phyloP scores from a whole-genome alignment of 2,113 vertebrate species.

The Lycocorax pyrrhopterus region DNA sequence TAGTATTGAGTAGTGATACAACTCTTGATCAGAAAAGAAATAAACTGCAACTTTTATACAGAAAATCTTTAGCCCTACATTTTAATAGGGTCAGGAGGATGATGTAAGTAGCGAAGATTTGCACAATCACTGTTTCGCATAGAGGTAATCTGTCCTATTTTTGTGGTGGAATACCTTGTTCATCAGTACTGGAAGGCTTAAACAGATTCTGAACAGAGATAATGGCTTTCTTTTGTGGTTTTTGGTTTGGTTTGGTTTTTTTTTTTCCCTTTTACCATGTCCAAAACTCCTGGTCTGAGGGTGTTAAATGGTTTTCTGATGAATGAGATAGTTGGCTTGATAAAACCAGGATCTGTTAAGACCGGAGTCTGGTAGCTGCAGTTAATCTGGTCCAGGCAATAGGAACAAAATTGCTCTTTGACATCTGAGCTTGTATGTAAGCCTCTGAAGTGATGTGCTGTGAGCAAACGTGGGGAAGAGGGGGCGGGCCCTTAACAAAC shows the following conservation, averaged over 20 bases:
- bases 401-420: neutral
- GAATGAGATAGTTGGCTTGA: neutral
- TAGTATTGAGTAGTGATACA: slow-evolving; percentile 67
- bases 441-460: neutral
- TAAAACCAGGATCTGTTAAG: neutral
- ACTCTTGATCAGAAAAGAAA: slow-evolving; percentile 66
- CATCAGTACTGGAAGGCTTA: neutral
- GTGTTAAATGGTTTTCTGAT: neutral
- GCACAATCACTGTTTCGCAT: slow-evolving; percentile 16
- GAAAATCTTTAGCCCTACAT: slow-evolving; percentile 47
- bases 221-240: neutral
- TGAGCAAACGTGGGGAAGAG: neutral
- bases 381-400: neutral
- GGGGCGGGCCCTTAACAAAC: neutral
- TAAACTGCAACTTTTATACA: slow-evolving; percentile 42
- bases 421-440: neutral
- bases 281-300: slow-evolving; percentile 1
- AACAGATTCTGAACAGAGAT: neutral
- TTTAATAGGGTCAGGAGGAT: slow-evolving; percentile 39
- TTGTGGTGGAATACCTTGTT: neutral
- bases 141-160: neutral
- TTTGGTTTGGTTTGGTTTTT: neutral
- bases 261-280: neutral
- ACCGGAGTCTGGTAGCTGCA: neutral
- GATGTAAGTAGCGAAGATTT: slow-evolving; percentile 8